A percentile compares a stretch with the other conserved stretches of the same genome.
Evolutionary conservation across 2,113 vertebrate species (phyloP).

Genomic region (Macquaria australasica): DNA sequence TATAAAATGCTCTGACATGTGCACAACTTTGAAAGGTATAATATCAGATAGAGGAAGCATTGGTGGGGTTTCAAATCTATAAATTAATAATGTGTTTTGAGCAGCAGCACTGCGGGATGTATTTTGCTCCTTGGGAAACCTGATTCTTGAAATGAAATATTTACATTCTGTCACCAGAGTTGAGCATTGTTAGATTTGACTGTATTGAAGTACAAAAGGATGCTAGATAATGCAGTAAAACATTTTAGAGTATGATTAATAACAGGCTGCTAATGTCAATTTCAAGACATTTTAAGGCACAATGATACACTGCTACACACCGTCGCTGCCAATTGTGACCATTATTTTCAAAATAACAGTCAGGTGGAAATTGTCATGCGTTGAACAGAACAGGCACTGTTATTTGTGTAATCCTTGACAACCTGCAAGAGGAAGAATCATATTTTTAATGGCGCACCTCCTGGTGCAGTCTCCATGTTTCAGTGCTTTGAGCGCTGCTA

Average conservation of each 20-base stretch:
- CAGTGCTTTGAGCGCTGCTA: constrained; percentile 33
- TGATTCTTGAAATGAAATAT: constrained; percentile 83
- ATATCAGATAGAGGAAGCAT: constrained; percentile 77
- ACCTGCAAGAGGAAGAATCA: constrained; percentile 39
- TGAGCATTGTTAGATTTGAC: constrained; percentile 66
- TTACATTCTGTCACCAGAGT: constrained; percentile 80
- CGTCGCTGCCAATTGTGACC: constrained; percentile 12
- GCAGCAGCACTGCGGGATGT: constrained; percentile 73
- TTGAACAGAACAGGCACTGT: constrained; percentile 33
- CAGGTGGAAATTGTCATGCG: constrained; percentile 32
- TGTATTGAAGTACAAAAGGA: constrained; percentile 53
- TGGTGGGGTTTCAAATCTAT: constrained; percentile 79
- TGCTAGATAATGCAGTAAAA: constrained; percentile 23
- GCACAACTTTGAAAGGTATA: constrained; percentile 74
- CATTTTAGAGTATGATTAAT: constrained; percentile 19
- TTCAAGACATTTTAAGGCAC: constrained; percentile 25
- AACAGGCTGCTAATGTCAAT: constrained; percentile 38
- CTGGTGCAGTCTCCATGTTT: constrained; percentile 33
- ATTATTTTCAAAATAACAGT: constrained; percentile 34
- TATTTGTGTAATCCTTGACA: constrained; percentile 51
- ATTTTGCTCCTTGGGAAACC: constrained; percentile 73
- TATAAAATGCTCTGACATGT: constrained; percentile 72
- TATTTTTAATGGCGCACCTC: constrained; percentile 48
- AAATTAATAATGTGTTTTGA: constrained; percentile 86
- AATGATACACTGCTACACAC: not conserved